Base-by-base conservation (phyloP, 1,140 invertebrate genomes). In the Pseudomyrmex pallidus region DNA sequence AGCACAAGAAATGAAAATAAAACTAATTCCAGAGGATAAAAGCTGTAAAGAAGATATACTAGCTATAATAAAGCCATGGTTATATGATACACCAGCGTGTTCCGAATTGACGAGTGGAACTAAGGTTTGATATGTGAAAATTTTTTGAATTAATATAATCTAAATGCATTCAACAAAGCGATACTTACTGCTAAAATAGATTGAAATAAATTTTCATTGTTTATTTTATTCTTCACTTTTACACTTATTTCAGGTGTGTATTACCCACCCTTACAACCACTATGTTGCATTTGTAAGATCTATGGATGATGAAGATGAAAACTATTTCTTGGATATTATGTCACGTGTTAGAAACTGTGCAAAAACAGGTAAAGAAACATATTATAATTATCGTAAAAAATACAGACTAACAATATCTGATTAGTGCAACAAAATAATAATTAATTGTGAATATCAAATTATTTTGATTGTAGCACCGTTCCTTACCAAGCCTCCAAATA, bases 331-430 rank as follows among this genome's bases (percentile, higher is more conserved):
- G 35, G 52, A 64, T n/a, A 3, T 94, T 7, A 86, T 87, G 61
- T 92, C 93, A 87, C 64, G 89, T 20, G 76, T 93, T 68, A 85
- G 92, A 12, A 91, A 90, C 82, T 87, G 44, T 22, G 85, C 89
- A 52, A 82, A 83, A 67, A 88, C 82, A 57, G 89, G 92, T 72
- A 76, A 73, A 25, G 57, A 61, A 8, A 35, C 52, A 22, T 1
- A 83, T 72, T 13, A 12, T 10, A 52, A 52, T 10, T 52, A 13
- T 12, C 3, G 12, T 52, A 35, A 35, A 35, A 35, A 35, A 35
- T 35, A 35, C 35, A 0, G 5, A 35, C 5, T 35, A 35, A 35
- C 5, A 35, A 35, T 35, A 35, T 35, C 5, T 35, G 5, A 35
- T 35, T 35, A 35, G 35, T 35, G 35, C 35, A 35, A 35, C 5